These are phyloP conservation scores for Branchellion lobata DNA, from an alignment of 2,888 invertebrate species.

Conservation along the genomic window DNA sequence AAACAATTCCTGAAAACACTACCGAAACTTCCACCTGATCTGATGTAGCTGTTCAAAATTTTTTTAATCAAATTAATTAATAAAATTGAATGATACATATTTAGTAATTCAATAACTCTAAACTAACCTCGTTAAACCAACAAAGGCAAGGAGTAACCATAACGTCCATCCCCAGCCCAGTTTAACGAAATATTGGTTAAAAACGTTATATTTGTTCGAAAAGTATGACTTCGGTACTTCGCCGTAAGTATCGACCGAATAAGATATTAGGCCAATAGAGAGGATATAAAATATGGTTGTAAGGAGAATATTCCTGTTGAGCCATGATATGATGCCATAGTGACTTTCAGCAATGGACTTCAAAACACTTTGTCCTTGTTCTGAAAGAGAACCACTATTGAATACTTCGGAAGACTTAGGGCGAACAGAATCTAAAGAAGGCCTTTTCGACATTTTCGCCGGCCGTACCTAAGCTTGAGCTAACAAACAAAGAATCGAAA, in stretches of 20 bases:
- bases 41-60: neutral
- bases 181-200: constrained; percentile 92
- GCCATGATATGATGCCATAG: neutral
- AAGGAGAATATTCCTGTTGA: neutral
- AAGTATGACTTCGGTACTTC: constrained; percentile 72
- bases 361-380: neutral
- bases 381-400: neutral
- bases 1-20: neutral
- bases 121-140: constrained; percentile 20
- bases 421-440: constrained; percentile 4
- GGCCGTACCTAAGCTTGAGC: too few species aligned
- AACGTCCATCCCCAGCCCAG: constrained; percentile 97
- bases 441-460: neutral
- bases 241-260: neutral
- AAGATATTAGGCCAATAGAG: neutral
- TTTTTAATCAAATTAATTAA: too few species aligned
- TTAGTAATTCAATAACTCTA: constrained; percentile 8
- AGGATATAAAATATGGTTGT: neutral
- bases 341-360: neutral
- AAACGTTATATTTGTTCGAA: constrained; percentile 83
- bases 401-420: neutral
- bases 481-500: too few species aligned
- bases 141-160: neutral
- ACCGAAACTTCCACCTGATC: neutral
- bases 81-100: neutral